Evolutionary conservation across 2,888 invertebrate species (phyloP), one percentile per base, ranked within the genome.

Genomic region (Molorchus minor): DNA sequence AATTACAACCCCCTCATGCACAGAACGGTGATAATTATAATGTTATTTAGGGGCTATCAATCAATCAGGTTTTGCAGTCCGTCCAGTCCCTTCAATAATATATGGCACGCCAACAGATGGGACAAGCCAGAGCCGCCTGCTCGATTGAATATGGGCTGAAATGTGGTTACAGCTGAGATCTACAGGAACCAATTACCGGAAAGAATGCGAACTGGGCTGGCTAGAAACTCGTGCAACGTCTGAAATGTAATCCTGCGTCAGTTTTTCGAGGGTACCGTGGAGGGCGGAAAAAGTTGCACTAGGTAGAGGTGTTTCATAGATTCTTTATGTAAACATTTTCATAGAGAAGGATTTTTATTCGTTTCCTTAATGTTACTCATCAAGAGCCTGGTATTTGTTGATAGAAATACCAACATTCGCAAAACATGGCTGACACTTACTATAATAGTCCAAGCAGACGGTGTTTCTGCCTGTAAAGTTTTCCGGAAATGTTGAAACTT

Each of bases 111-210:
- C 61, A 56, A 52, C 65, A 60, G 62, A 63, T 60, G 61, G 61
- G 65, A 54, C 62, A 47, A 45, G 45, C 46, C 58, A 62, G 47
- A 52, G 55, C 55, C 58, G 46, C 55, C 55, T 44, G 54, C 46
- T 21, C 45, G 44, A 56, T 59, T 56, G 56, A 56, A 56, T 56
- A 56, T 51, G 51, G 49, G 51, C 45, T 51, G 60, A 57, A 51
- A 57, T 57, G 56, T 41, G 56, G 56, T 60, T 56, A 56, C 52
- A 51, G 56, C 56, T 52, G 56, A 46, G 56, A 56, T 57, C 61
- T 41, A 51, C 43, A 55, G 49, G 51, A 56, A 60, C 56, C 60
- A 56, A 60, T 60, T 60, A 60, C 51, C 30, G 54, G 15, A 25
- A 58, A 58, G 58, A 58, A 58, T 58, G 52, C 36, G 35, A 16